phyloP scores from a whole-genome alignment of 2,888 invertebrate species.

The Mellilla xanthometata region DNA sequence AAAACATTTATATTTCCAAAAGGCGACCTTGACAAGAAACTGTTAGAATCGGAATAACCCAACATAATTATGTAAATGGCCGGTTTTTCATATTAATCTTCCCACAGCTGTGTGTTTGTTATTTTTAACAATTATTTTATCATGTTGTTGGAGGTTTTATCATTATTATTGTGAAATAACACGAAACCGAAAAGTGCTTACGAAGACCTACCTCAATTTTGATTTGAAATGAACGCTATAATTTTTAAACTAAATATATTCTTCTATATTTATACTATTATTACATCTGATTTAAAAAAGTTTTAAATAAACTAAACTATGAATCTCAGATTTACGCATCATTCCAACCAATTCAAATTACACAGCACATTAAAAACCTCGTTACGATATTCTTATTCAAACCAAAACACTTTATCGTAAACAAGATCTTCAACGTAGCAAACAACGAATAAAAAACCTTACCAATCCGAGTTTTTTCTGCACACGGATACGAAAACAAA shows the following conservation, averaged over 20 bases:
- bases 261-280: no score
- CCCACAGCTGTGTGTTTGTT: constrained; percentile 46
- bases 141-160: no score
- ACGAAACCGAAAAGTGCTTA: no score
- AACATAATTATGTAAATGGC: constrained; percentile 49
- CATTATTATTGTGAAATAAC: no score
- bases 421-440: constrained; percentile 18
- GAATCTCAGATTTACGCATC: no score
- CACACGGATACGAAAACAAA: constrained; percentile 37
- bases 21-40: constrained; percentile 61
- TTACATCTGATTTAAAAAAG: neutral
- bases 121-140: constrained; percentile 38
- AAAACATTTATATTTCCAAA: constrained; percentile 3
- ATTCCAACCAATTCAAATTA: constrained; percentile 12
- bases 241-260: no score
- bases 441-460: constrained; percentile 24
- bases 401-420: constrained; percentile 13
- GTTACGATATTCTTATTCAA: constrained; percentile 21
- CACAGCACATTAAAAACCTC: neutral
- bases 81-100: constrained; percentile 40
- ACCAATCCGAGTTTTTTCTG: constrained; percentile 28
- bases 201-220: no score
- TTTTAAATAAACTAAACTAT: no score
- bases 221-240: no score
- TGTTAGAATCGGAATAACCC: constrained; percentile 56